Percentiles rank a stretch among this genome's conserved stretches.
Evolutionary conservation across 2,113 vertebrate genomes (phyloP).

Genomic region (cat (Felis catus)): DNA sequence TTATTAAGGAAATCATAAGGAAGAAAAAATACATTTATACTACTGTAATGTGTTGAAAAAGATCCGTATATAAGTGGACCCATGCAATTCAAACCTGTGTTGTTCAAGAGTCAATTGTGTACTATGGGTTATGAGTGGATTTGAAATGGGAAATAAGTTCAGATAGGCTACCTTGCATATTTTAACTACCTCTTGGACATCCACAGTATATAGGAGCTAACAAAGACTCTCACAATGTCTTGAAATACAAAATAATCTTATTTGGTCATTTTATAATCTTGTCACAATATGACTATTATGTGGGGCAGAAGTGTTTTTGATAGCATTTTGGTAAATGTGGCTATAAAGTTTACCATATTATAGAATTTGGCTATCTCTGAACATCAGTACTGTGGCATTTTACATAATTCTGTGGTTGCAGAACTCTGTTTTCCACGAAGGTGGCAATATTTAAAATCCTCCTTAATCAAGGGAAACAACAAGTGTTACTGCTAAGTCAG

Average conservation of each 20-base stretch:
- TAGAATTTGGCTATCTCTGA: neutral
- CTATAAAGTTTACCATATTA: constrained; percentile 9
- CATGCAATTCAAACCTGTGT: neutral
- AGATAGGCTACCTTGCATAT: neutral
- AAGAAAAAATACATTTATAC: neutral
- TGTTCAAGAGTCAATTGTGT: neutral
- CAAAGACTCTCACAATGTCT: neutral
- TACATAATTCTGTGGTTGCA: constrained; percentile 25
- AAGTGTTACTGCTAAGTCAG: neutral
- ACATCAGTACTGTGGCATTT: neutral
- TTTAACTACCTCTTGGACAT: neutral
- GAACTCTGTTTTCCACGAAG: constrained; percentile 40
- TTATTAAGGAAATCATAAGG: neutral
- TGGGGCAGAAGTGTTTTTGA: constrained; percentile 2
- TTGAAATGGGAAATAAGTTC: constrained; percentile 49
- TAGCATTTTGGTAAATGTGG: constrained; percentile 40
- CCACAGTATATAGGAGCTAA: neutral
- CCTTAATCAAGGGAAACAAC: neutral
- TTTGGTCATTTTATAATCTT: neutral
- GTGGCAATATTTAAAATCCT: constrained; percentile 11
- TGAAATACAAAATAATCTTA: constrained; percentile 37
- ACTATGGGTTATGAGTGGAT: neutral
- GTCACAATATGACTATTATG: neutral
- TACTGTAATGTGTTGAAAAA: neutral
- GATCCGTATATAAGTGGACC: neutral